Conservation (phyloP, 2,797 vertebrate species). For the Malurus leucopterus region DNA sequence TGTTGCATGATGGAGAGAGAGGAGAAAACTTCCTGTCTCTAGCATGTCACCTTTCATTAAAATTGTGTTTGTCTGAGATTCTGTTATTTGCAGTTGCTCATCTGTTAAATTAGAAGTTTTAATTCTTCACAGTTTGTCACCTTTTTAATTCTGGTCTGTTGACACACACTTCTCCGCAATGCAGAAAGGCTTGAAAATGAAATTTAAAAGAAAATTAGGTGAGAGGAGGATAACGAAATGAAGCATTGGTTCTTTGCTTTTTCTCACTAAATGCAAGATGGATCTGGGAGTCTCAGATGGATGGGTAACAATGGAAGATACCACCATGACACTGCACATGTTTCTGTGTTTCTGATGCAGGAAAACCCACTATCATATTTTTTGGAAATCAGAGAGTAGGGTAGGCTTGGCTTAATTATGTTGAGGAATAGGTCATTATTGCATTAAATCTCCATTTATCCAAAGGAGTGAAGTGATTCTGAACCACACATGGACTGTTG, state of each 20-base stretch:
- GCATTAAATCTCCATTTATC: neutral
- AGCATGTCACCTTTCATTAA: slow-evolving; percentile 73
- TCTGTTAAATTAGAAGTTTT: slow-evolving; percentile 78
- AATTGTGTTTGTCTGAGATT: slow-evolving; percentile 70
- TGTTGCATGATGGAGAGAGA: slow-evolving; percentile 53
- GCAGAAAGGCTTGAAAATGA: slow-evolving; percentile 52
- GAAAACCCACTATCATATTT: neutral
- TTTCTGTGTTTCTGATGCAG: neutral
- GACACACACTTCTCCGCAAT: slow-evolving; percentile 49
- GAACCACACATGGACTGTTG: neutral
- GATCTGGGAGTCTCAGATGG: neutral
- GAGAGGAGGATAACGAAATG: neutral
- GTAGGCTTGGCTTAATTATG: neutral
- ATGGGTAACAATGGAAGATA: neutral
- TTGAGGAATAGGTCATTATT: neutral
- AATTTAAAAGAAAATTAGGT: slow-evolving; percentile 66
- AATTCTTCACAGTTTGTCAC: slow-evolving; percentile 76
- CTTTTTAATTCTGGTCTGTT: slow-evolving; percentile 70
- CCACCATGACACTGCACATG: no score
- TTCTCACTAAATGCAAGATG: neutral
- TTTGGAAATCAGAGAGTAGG: neutral
- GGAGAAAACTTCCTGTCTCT: slow-evolving; percentile 30
- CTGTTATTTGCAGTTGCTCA: slow-evolving; percentile 73
- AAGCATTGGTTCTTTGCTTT: neutral
- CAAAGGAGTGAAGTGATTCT: neutral